Percentiles rank a stretch among this genome's conserved stretches.
Evolutionary conservation across 2,888 invertebrate genomes (phyloP).

Genomic region (Gari tellinella): DNA sequence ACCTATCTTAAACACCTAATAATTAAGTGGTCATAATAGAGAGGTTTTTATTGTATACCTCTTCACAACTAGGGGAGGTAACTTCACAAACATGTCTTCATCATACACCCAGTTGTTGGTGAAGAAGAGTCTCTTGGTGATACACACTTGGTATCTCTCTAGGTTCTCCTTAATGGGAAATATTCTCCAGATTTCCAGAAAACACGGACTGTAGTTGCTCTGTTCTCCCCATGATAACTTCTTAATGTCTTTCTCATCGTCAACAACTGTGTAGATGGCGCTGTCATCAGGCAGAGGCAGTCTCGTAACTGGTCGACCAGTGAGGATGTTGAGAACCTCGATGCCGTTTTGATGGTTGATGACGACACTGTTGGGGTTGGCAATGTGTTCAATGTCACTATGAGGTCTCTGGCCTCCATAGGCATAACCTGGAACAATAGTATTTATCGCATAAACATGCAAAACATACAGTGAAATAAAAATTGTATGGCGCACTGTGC

Average conservation of each 20-base stretch:
- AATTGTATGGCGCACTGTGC: too few relatives aligned
- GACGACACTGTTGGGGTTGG: constrained; percentile 77
- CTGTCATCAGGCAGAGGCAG: constrained; percentile 67
- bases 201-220: constrained; percentile 72
- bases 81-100: constrained; percentile 75
- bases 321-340: constrained; percentile 77
- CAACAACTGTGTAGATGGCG: constrained; percentile 72
- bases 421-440: constrained; percentile 70
- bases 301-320: constrained; percentile 77
- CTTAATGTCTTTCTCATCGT: constrained; percentile 75
- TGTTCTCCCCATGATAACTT: constrained; percentile 71
- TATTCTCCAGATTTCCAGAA: constrained; percentile 73
- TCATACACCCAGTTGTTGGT: constrained; percentile 75
- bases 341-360: constrained; percentile 77
- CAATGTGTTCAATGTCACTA: constrained; percentile 75
- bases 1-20: too few relatives aligned
- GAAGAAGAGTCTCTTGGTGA: constrained; percentile 73
- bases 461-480: too few relatives aligned
- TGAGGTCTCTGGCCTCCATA: constrained; percentile 81
- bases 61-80: constrained; percentile 77
- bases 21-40: too few relatives aligned
- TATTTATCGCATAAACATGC: too few relatives aligned
- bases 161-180: constrained; percentile 74
- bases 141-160: constrained; percentile 76
- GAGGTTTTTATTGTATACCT: too few relatives aligned